These are phyloP conservation scores for Sinotaia quadrata DNA, from an alignment of 2,888 invertebrate genomes.

Conservation along the genomic window DNA sequence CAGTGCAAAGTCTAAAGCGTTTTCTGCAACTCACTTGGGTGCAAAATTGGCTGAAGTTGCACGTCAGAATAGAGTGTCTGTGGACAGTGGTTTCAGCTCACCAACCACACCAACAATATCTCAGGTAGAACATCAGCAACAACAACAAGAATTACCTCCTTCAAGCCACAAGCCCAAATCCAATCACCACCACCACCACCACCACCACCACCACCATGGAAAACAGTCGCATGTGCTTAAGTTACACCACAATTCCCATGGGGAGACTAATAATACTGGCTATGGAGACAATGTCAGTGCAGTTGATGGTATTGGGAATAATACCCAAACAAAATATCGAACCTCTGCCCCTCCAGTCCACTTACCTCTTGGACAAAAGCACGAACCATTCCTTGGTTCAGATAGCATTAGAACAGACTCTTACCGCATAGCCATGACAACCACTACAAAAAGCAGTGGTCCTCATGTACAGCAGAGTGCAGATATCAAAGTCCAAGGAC, in stretches of 20 bases:
- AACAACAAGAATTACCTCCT: neutral
- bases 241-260: neutral
- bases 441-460: slow-evolving; percentile 15
- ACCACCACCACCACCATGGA: neutral
- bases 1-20: neutral
- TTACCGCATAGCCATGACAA: slow-evolving; percentile 56
- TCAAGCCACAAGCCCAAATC: neutral
- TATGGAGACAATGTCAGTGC: neutral
- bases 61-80: neutral
- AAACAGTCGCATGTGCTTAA: neutral
- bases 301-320: too few relatives aligned
- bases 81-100: slow-evolving; percentile 29
- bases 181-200: neutral
- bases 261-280: neutral
- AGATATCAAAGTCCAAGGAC: neutral
- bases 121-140: neutral
- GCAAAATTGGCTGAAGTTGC: neutral
- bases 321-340: too few relatives aligned
- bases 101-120: slow-evolving; percentile 14
- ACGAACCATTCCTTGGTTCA: neutral
- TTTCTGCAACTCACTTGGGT: slow-evolving; percentile 19
- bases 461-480: neutral
- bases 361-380: slow-evolving; percentile 15
- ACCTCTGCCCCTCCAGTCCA: slow-evolving; percentile 19
- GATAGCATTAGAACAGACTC: slow-evolving; percentile 48